phyloP scores from a whole-genome alignment of 2,797 vertebrate species.

The Pelochelys cantorii region DNA sequence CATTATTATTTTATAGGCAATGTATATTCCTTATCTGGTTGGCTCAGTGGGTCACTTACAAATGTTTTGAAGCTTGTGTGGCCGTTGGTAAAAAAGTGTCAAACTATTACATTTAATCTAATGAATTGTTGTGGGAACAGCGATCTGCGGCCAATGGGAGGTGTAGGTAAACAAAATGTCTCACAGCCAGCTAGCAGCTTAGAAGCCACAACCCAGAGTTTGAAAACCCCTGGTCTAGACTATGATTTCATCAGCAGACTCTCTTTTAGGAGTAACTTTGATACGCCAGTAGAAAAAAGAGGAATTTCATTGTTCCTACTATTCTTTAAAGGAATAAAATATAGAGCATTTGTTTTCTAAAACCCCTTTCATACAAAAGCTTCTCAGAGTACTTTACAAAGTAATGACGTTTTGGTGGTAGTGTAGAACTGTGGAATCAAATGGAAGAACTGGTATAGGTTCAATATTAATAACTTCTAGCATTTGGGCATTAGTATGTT shows the following conservation, averaged over 20 bases:
- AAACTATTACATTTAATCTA: neutral
- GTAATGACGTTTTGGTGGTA: neutral
- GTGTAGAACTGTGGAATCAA: neutral
- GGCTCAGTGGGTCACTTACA: neutral
- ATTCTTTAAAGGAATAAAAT: neutral
- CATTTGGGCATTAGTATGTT: neutral
- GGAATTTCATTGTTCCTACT: neutral
- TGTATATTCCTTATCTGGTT: neutral
- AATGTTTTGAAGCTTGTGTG: neutral
- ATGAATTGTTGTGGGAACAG: neutral
- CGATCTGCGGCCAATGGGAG: no score
- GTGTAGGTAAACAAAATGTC: no score
- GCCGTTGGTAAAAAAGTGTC: neutral
- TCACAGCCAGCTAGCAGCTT: no score
- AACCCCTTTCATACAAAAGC: neutral
- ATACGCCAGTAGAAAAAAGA: neutral
- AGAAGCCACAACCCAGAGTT: no score
- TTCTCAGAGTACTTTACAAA: neutral
- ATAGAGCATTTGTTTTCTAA: neutral
- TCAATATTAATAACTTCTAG: neutral
- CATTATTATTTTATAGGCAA: neutral
- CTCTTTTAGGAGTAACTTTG: neutral
- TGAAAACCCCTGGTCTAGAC: neutral
- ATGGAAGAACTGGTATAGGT: neutral
- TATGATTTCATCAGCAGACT: neutral